Percentiles rank a stretch among this genome's conserved stretches.
These are phyloP conservation scores for Oopsacas minuta DNA, from an alignment of 37 sponge, comb jelly and placozoan genomes.

Conservation along the genomic window DNA sequence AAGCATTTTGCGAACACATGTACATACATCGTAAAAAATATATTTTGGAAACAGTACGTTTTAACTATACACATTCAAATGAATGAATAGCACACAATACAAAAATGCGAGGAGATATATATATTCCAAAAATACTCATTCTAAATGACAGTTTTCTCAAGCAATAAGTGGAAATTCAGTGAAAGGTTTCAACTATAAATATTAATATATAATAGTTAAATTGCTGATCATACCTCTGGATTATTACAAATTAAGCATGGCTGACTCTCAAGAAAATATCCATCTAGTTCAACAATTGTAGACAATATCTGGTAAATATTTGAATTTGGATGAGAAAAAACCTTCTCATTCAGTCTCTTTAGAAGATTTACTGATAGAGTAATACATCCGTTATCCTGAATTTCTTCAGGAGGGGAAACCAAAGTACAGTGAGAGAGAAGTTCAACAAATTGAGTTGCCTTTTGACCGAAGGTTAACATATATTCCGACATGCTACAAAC, in stretches of 20 bases:
- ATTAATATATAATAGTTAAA: background rate
- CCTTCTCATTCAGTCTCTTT: slow-evolving; percentile 41
- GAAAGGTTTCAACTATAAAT: too few species aligned
- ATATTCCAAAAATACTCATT: too few species aligned
- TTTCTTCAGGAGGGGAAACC: background rate
- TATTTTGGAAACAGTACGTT: too few species aligned
- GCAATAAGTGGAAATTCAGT: too few species aligned
- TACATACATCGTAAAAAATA: too few species aligned
- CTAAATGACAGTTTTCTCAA: too few species aligned
- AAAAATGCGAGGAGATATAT: too few species aligned
- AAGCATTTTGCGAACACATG: too few species aligned
- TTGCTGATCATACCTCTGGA: slow-evolving; percentile 78
- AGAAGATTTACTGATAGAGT: slow-evolving; percentile 26
- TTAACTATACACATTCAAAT: too few species aligned
- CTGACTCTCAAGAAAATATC: slow-evolving; percentile 82
- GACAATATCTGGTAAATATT: slow-evolving; percentile 65
- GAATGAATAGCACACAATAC: too few species aligned
- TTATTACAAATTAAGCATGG: slow-evolving; percentile 89
- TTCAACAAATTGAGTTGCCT: slow-evolving; percentile 80
- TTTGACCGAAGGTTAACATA: slow-evolving; percentile 58
- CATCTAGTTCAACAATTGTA: slow-evolving; percentile 72
- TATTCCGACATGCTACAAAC: background rate
- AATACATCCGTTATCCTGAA: background rate
- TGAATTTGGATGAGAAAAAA: slow-evolving; percentile 58
- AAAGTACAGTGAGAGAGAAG: slow-evolving; percentile 30